Percentiles rank a stretch among this genome's conserved stretches.
Conservation (phyloP, 1,140 invertebrate genomes). For the Solenopsis fugax region DNA sequence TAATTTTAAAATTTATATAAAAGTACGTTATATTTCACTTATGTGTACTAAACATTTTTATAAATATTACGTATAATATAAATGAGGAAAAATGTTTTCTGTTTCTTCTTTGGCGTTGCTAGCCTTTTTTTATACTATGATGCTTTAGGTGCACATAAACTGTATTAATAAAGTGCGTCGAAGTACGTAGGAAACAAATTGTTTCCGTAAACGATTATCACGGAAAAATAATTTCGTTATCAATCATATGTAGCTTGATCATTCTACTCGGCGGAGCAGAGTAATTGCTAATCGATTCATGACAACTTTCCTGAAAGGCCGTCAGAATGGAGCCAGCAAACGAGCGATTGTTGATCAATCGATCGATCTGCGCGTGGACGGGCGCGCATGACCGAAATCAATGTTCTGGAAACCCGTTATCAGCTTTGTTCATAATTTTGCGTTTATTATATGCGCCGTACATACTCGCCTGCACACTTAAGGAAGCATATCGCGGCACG, state of each 20-base stretch:
- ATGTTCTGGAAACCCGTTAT: background rate
- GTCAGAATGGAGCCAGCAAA: background rate
- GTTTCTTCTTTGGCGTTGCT: background rate
- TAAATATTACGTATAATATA: background rate
- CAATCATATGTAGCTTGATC: conserved; percentile 29
- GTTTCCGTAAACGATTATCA: background rate
- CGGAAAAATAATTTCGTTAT: conserved; percentile 39
- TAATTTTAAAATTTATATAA: background rate
- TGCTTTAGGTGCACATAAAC: background rate
- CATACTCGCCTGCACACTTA: background rate
- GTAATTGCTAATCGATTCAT: conserved; percentile 25
- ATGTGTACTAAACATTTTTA: background rate
- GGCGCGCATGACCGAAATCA: background rate
- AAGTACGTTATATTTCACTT: background rate
- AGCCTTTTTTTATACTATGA: background rate
- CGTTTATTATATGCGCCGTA: background rate
- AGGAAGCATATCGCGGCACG: conserved; percentile 9
- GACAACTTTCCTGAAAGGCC: conserved; percentile 18
- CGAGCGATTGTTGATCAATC: conserved; percentile 16
- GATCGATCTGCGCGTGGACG: background rate
- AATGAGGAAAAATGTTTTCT: background rate
- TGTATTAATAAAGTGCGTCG: conserved; percentile 16
- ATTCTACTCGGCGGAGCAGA: conserved; percentile 32
- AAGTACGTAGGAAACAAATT: background rate
- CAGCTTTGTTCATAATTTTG: background rate